These are phyloP conservation scores for Cololabis saira DNA, from an alignment of 2,113 vertebrate species.

Conservation along the genomic window DNA sequence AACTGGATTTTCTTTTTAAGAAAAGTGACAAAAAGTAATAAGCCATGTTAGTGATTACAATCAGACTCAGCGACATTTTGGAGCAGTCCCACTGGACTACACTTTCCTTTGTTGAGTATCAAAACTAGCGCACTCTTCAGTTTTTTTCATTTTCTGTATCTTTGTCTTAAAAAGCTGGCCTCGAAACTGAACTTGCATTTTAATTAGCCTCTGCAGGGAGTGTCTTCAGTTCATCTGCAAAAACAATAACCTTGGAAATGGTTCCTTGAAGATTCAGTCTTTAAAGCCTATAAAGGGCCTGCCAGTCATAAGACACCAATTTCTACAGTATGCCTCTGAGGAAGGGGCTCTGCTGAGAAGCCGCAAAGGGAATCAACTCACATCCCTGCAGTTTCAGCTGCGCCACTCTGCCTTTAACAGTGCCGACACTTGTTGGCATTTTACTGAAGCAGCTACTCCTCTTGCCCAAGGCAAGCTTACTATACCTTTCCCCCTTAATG, in stretches of 20 bases:
- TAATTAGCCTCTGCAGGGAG: constrained; percentile 11
- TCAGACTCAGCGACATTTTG: too few relatives aligned
- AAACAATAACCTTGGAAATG: constrained; percentile 31
- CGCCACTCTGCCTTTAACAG: not conserved
- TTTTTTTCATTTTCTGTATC: too few relatives aligned
- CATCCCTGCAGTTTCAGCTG: constrained; percentile 37
- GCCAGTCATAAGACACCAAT: constrained; percentile 44
- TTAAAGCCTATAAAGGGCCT: constrained; percentile 45
- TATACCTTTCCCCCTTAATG: constrained; percentile 45
- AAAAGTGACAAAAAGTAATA: too few relatives aligned
- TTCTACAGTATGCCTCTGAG: constrained; percentile 34
- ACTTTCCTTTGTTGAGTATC: too few relatives aligned
- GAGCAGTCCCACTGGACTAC: too few relatives aligned
- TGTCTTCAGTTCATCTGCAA: constrained; percentile 17
- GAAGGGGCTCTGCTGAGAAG: constrained; percentile 47
- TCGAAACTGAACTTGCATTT: too few relatives aligned
- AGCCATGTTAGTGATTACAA: too few relatives aligned
- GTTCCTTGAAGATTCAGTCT: constrained; percentile 36
- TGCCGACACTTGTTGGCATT: constrained; percentile 40
- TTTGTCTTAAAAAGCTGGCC: not conserved
- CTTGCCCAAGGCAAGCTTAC: constrained; percentile 46
- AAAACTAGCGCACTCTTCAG: too few relatives aligned
- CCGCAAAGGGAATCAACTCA: constrained; percentile 49
- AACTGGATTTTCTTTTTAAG: too few relatives aligned
- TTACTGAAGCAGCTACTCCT: constrained; percentile 39